Evolutionary conservation across 2,113 vertebrate species (phyloP).

Genomic region (Abramis brama): DNA sequence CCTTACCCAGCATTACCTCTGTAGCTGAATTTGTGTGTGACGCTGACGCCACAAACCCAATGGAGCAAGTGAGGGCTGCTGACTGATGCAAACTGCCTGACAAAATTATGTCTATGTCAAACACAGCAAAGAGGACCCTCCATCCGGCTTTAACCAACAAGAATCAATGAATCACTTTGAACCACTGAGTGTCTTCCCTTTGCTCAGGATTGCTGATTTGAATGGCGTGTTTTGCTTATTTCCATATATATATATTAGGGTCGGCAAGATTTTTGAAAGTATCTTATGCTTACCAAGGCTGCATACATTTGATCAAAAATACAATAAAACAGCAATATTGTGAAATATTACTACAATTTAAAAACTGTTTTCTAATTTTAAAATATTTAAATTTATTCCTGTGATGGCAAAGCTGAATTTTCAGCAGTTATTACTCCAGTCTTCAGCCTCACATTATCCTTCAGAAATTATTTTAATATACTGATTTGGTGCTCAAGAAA

Average conservation of each 20-base stretch:
- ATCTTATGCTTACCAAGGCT: neutral
- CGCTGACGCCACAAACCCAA: neutral
- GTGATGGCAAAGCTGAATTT: no score
- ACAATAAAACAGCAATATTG: neutral
- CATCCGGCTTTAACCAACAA: neutral
- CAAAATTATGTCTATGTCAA: conserved; percentile 36
- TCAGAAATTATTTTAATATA: neutral
- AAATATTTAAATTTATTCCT: no score
- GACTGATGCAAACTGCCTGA: conserved; percentile 23
- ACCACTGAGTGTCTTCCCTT: neutral
- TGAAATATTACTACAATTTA: neutral
- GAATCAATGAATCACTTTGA: conserved; percentile 19
- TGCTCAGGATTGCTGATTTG: neutral
- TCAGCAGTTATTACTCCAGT: no score
- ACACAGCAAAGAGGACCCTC: neutral
- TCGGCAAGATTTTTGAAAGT: neutral
- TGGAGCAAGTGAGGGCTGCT: neutral
- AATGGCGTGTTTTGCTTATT: neutral
- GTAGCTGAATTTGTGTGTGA: neutral
- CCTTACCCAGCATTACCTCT: neutral
- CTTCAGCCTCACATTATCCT: no score
- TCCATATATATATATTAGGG: neutral
- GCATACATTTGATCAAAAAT: no score
- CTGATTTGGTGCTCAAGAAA: neutral
- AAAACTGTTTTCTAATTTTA: no score